phyloP scores from a whole-genome alignment of 2,888 invertebrate species.

The Drosophila meridionalis region DNA sequence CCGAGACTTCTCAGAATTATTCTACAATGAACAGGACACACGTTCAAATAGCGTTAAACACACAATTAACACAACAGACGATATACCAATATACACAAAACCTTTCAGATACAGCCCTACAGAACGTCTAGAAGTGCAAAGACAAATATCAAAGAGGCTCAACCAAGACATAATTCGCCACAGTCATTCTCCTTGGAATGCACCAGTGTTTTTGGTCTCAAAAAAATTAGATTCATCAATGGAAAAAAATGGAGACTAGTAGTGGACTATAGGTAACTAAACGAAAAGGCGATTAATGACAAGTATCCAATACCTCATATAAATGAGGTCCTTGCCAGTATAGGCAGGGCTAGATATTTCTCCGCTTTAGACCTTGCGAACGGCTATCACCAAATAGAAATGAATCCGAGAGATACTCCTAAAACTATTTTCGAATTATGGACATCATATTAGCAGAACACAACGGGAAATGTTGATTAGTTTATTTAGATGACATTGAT shows the following conservation, averaged over 20 bases:
- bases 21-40: too few relatives aligned
- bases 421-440: neutral
- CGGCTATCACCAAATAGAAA: neutral
- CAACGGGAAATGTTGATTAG: conserved; percentile 2
- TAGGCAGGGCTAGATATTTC: neutral
- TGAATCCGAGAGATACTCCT: neutral
- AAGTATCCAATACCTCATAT: neutral
- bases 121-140: too few relatives aligned
- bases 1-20: too few relatives aligned
- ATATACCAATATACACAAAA: too few relatives aligned
- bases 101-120: too few relatives aligned
- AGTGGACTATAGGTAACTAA: neutral
- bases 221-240: too few relatives aligned
- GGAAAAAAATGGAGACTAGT: neutral
- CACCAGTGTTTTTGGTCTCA: too few relatives aligned
- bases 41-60: too few relatives aligned
- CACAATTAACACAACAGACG: too few relatives aligned
- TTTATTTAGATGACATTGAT: conserved; percentile 24
- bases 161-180: too few relatives aligned
- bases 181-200: too few relatives aligned
- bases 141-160: too few relatives aligned
- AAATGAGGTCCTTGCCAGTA: neutral
- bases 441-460: conserved; percentile 8
- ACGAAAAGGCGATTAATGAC: neutral
- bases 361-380: neutral